phyloP scores from a whole-genome alignment of 2,797 vertebrate genomes.

The Trematomus bernacchii region DNA sequence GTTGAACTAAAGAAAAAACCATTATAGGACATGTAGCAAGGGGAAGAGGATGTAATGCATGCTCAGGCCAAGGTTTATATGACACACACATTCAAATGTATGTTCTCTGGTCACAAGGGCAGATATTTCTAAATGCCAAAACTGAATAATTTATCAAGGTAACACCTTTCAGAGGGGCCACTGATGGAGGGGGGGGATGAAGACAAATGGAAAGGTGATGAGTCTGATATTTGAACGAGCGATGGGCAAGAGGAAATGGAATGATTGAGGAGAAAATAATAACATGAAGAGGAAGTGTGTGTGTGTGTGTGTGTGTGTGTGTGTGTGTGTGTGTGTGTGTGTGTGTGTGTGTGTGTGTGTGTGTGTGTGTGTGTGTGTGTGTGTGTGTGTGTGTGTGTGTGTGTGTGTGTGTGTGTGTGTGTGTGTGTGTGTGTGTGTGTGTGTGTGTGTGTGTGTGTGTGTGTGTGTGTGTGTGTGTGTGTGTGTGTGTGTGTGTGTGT shows the following conservation, averaged over 20 bases:
- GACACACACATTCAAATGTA: conserved; percentile 38
- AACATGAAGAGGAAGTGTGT: too few relatives aligned
- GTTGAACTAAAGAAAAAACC: neutral
- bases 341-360: too few relatives aligned
- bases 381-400: neutral
- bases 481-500: too few relatives aligned
- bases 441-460: conserved; percentile 6
- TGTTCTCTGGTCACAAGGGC: conserved; percentile 49
- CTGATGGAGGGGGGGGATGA: conserved; percentile 41
- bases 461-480: neutral
- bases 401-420: conserved; percentile 6
- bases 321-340: too few relatives aligned
- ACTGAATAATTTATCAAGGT: conserved; percentile 77
- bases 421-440: neutral
- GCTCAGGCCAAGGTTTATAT: conserved; percentile 23
- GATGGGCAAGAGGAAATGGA: conserved; percentile 23
- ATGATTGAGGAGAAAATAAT: neutral
- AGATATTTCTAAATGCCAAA: conserved; percentile 68
- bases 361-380: conserved; percentile 8
- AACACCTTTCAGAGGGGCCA: conserved; percentile 63
- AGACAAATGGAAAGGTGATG: conserved; percentile 42
- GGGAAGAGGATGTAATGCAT: neutral
- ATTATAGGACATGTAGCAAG: neutral
- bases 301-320: too few relatives aligned
- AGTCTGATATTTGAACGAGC: conserved; percentile 37